phyloP scores from a whole-genome alignment of 37 sponge, comb jelly and placozoan genomes.

The Geodia barretti region DNA sequence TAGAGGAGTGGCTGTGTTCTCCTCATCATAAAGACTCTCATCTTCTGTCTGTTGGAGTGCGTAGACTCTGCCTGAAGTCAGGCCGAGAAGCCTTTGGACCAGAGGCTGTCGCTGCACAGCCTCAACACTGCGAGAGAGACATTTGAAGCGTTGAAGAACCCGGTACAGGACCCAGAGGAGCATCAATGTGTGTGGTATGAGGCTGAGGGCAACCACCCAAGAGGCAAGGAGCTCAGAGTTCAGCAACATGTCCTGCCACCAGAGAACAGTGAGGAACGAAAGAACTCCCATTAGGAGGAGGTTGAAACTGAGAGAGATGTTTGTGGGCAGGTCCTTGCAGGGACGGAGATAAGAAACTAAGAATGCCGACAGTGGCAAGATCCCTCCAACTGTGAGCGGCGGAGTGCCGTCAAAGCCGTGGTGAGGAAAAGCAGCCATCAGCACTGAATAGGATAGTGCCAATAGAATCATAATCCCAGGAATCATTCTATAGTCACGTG shows the following conservation, averaged over 20 bases:
- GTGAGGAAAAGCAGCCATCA: neutral
- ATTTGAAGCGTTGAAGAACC: neutral
- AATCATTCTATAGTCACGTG: slow-evolving; percentile 4
- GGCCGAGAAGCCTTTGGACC: too few species aligned
- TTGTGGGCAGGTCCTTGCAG: neutral
- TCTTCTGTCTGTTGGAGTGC: too few species aligned
- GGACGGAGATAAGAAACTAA: neutral
- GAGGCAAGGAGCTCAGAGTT: neutral
- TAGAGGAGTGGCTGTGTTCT: too few species aligned
- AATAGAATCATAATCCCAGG: neutral
- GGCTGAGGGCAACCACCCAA: neutral
- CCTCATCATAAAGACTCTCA: too few species aligned
- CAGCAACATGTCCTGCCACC: neutral
- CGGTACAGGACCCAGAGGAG: neutral
- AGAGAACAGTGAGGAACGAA: neutral
- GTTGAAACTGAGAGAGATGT: neutral
- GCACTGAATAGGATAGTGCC: neutral
- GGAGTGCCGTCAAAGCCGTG: neutral
- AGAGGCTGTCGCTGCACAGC: too few species aligned
- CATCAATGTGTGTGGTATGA: neutral
- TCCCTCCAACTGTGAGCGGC: neutral
- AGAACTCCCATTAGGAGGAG: neutral
- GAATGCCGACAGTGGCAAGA: neutral
- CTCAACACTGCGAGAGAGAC: neutral
- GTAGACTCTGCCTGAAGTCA: too few species aligned